These are phyloP conservation scores for Glyphotaelius pellucidus DNA, from an alignment of 2,888 invertebrate genomes.

Conservation along the genomic window DNA sequence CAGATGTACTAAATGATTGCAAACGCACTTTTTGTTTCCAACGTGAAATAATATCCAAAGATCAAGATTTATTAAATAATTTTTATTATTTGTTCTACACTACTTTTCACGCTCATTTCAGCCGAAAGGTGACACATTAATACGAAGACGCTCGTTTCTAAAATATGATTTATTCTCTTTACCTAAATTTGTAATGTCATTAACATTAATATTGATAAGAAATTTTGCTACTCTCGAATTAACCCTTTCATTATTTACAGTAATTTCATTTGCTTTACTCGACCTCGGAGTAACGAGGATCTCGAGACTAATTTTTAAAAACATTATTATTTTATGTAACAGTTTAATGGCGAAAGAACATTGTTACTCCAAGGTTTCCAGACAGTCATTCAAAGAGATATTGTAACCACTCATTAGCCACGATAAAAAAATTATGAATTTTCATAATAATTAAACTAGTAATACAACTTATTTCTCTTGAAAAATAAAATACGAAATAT, in stretches of 20 bases:
- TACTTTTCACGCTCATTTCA: conserved; percentile 42
- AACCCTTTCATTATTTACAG: conserved; percentile 61
- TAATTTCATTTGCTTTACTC: conserved; percentile 21
- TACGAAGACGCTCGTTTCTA: conserved; percentile 50
- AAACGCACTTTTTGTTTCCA: conserved; percentile 64
- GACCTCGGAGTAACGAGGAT: conserved; percentile 34
- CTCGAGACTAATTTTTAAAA: not conserved
- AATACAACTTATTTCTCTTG: conserved; percentile 62
- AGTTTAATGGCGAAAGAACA: conserved; percentile 22
- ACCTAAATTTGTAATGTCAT: conserved; percentile 61
- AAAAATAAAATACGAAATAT: conserved; percentile 55
- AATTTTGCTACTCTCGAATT: conserved; percentile 63
- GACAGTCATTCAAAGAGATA: conserved; percentile 26
- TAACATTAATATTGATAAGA: conserved; percentile 64
- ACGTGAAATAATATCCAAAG: conserved; percentile 58
- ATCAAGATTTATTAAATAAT: conserved; percentile 52
- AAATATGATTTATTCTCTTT: conserved; percentile 58
- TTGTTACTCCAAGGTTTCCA: conserved; percentile 39
- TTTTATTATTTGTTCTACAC: conserved; percentile 59
- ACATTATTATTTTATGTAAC: not conserved
- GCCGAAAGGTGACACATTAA: conserved; percentile 13
- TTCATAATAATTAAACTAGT: conserved; percentile 58
- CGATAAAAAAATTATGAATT: conserved; percentile 28
- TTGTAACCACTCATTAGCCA: conserved; percentile 15
- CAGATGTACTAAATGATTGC: conserved; percentile 61